Evolutionary conservation across 2,888 invertebrate genomes (phyloP).

Genomic region (Ochlodes sylvanus): DNA sequence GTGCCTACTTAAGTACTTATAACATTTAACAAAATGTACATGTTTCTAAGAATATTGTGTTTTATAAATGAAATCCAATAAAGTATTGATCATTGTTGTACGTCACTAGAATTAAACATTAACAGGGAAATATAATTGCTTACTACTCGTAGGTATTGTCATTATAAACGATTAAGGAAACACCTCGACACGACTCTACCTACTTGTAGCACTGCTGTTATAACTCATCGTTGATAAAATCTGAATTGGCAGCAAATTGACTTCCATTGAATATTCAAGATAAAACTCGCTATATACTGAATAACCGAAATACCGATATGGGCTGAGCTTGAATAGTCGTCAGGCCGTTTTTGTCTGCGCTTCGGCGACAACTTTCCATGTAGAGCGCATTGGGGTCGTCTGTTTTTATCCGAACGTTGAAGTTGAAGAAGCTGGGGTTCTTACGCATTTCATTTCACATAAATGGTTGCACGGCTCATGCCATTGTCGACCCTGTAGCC

Average conservation of each 20-base stretch:
- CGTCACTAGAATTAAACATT: not conserved
- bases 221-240: conserved; percentile 17
- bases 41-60: too few species aligned
- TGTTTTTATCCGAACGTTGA: conserved; percentile 44
- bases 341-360: conserved; percentile 45
- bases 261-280: conserved; percentile 21
- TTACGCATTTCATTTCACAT: not conserved
- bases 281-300: conserved; percentile 27
- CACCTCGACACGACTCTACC: not conserved
- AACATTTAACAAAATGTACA: too few species aligned
- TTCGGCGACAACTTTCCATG: conserved; percentile 49
- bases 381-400: conserved; percentile 49
- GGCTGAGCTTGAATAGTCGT: conserved; percentile 32
- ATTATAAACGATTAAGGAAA: not conserved
- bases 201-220: not conserved
- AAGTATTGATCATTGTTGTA: too few species aligned
- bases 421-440: conserved; percentile 7
- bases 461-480: conserved; percentile 1
- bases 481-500: too few species aligned
- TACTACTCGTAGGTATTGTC: not conserved
- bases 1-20: too few species aligned
- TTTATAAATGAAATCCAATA: too few species aligned
- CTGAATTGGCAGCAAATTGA: conserved; percentile 18
- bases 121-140: not conserved
- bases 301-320: conserved; percentile 45